These are phyloP conservation scores for Tragelaphus strepsiceros DNA, from an alignment of 2,113 vertebrate species.

Conservation along the genomic window DNA sequence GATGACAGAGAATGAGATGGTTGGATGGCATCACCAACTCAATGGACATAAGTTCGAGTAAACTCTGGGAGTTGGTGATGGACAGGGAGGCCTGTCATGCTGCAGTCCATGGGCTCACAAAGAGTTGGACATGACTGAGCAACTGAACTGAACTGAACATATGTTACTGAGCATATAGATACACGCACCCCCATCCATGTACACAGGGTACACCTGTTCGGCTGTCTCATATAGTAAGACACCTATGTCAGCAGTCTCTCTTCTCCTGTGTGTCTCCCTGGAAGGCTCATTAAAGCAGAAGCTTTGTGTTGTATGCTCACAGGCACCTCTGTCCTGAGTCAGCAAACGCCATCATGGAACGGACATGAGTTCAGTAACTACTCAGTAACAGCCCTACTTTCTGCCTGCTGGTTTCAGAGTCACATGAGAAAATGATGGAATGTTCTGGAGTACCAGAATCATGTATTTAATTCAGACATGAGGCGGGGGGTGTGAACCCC, in stretches of 20 bases:
- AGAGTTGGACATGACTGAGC: not conserved
- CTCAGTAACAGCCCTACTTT: not conserved
- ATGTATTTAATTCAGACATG: not conserved
- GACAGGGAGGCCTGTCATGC: rapidly evolving
- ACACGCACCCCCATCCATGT: not conserved
- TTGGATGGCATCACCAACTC: not conserved
- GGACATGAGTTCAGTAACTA: not conserved
- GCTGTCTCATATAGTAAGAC: not conserved
- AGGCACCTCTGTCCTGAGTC: not conserved
- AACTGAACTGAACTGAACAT: not conserved
- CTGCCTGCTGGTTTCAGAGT: not conserved
- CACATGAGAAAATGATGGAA: not conserved
- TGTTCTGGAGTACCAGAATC: not conserved
- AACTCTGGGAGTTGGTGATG: not conserved
- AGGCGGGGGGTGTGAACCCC: not conserved
- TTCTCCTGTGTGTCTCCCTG: not conserved
- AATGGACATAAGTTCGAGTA: not conserved
- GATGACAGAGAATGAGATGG: not conserved
- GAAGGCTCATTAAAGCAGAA: not conserved
- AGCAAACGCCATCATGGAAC: not conserved
- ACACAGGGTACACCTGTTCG: not conserved
- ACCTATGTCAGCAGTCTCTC: not conserved
- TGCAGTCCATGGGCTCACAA: not conserved
- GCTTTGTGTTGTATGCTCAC: not conserved
- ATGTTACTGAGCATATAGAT: not conserved